Evolutionary conservation across 2,797 vertebrate species (phyloP), one percentile per base, ranked within the genome.

Genomic region (Leucoraja ocellata): DNA sequence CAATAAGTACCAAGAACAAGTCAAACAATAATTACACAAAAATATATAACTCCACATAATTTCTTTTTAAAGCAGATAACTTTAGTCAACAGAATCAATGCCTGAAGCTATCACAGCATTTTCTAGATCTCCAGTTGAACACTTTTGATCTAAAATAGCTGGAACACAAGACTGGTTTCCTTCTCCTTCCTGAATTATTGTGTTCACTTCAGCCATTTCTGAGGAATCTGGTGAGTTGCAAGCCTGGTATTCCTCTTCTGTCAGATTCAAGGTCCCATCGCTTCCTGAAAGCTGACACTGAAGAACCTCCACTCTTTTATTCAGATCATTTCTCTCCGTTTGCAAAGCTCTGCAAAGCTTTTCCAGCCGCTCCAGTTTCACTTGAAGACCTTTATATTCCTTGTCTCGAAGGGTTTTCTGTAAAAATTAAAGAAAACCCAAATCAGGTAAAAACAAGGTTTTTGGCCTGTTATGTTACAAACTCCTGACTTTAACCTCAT

Each of bases 341-440:
- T 99, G 99, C 95, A 99, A 97, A 63, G 99, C 99, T 95, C 98
- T 95, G 95, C 99, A 99, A n/a, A 99, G 96, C 96, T 99, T 97
- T 96, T 99, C 98, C 97, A 99, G 95, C 93, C 98, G 97, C 93
- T 99, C 98, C 96, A 99, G 97, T 96, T 99, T 99, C 94, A 97
- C 96, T 93, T 99, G 98, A 94, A 99, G 97, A 93, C 98, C 98
- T 95, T 98, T 98, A 95, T 98, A 98, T 94, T 99, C 98, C 94
- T 98, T 98, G 92, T 99, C 99, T 84, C 98, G 97, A 94, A 99
- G 95, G 0, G 99, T 99, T 97, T 99, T 99, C 99, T 99, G 93
- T 73, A 94, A 94, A 8, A 84, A 61, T 54, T 68, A 28, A 81
- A 93, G 28, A 25, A 65, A 68, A 86, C 28, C 46, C 28, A 18